Evolutionary conservation across 2,888 invertebrate genomes (phyloP).

Genomic region (Xylota segnis): DNA sequence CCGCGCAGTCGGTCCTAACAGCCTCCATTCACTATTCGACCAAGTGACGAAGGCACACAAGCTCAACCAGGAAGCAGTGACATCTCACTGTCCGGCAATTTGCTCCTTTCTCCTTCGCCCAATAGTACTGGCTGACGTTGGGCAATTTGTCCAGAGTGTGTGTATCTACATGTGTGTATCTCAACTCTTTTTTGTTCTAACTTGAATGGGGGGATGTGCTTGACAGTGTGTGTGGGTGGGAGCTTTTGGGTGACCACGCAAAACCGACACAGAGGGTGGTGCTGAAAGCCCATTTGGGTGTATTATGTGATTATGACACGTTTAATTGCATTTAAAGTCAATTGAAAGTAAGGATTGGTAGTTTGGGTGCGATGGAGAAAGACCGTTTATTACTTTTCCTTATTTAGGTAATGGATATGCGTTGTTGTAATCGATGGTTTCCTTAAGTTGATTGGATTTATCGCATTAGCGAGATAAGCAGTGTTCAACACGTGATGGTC

Average conservation of each 20-base stretch:
- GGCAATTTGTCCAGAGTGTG: constrained; percentile 30
- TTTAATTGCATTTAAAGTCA: constrained; percentile 59
- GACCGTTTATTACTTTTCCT: constrained; percentile 21
- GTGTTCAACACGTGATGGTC: too few relatives aligned
- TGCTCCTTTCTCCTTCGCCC: constrained; percentile 10
- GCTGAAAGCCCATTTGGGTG: constrained; percentile 23
- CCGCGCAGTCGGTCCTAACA: constrained; percentile 8
- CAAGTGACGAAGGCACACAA: constrained; percentile 4
- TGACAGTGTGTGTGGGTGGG: constrained; percentile 3
- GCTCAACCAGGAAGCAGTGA: constrained; percentile 39
- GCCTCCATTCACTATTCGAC: constrained; percentile 9
- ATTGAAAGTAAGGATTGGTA: constrained; percentile 7
- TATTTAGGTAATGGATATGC: constrained; percentile 37
- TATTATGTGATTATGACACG: constrained; percentile 38
- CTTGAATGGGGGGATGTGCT: background rate
- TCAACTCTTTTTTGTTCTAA: constrained; percentile 14
- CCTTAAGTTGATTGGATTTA: constrained; percentile 15
- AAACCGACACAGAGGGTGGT: background rate
- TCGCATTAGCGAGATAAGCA: background rate
- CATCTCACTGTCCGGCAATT: constrained; percentile 36
- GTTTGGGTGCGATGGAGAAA: background rate
- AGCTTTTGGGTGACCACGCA: constrained; percentile 25
- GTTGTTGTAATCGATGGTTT: constrained; percentile 3
- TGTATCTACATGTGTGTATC: constrained; percentile 23
- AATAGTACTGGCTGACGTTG: constrained; percentile 5